phyloP scores from a whole-genome alignment of 1,140 invertebrate genomes.

The Drosophila athabasca region DNA sequence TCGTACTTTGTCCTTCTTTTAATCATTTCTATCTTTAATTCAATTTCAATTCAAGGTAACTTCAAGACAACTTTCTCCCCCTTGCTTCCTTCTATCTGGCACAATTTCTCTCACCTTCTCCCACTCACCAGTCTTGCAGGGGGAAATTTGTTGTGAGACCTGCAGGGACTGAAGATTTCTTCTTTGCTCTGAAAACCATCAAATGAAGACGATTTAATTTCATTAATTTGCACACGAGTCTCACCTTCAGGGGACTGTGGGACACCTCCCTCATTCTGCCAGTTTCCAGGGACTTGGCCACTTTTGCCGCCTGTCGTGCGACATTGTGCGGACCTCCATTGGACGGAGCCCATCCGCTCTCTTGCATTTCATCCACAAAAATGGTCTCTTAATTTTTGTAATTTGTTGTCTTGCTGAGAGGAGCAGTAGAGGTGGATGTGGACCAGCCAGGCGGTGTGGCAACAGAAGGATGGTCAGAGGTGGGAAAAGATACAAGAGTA shows the following conservation, averaged over 20 bases:
- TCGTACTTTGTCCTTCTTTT: neutral
- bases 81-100: neutral
- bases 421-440: neutral
- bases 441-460: neutral
- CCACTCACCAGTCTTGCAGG: conserved; percentile 16
- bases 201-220: conserved; percentile 77
- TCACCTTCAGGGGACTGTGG: neutral
- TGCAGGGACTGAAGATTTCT: conserved; percentile 18
- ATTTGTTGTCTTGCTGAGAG: conserved; percentile 58
- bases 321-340: too few relatives aligned
- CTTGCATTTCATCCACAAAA: conserved; percentile 50
- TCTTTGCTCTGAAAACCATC: conserved; percentile 43
- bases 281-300: conserved; percentile 13
- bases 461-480: neutral
- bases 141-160: conserved; percentile 41
- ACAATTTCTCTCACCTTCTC: conserved; percentile 13
- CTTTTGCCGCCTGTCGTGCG: conserved; percentile 9
- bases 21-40: conserved; percentile 9
- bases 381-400: conserved; percentile 75
- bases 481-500: conserved; percentile 6
- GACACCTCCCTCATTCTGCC: conserved; percentile 3
- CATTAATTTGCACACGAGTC: conserved; percentile 69
- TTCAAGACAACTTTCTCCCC: neutral
- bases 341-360: neutral
- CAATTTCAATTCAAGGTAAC: neutral